phyloP scores from a whole-genome alignment of 2,113 vertebrate species.

The Ibidorhyncha struthersii region DNA sequence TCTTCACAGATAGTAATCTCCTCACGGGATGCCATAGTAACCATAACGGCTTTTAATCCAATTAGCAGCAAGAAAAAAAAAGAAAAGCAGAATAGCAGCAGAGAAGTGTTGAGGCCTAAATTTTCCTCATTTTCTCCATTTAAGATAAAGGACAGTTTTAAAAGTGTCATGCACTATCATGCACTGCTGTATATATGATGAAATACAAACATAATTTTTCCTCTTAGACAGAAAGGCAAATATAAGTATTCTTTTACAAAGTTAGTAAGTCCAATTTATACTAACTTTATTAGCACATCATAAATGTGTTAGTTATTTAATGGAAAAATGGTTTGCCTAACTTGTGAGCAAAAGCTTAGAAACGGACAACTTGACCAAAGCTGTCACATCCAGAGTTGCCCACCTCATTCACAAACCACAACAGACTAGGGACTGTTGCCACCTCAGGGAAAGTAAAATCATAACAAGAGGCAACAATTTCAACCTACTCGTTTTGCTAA shows the following conservation, averaged over 20 bases:
- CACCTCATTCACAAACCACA: accelerated
- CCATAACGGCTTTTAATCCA: conserved; percentile 74
- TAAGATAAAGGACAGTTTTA: background rate
- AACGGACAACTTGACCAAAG: background rate
- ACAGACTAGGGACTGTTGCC: background rate
- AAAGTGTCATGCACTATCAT: background rate
- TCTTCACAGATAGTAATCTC: conserved; percentile 80
- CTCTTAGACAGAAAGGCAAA: background rate
- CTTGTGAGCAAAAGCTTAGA: background rate
- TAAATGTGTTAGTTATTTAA: background rate
- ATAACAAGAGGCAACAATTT: background rate
- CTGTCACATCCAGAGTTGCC: background rate
- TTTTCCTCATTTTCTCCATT: background rate
- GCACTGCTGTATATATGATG: background rate
- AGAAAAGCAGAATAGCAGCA: conserved; percentile 74
- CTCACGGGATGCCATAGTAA: conserved; percentile 77
- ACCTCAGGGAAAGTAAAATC: background rate
- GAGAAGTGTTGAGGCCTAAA: background rate
- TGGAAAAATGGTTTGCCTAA: background rate
- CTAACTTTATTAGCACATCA: background rate
- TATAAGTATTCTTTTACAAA: background rate
- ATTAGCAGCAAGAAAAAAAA: conserved; percentile 76
- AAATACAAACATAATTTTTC: background rate
- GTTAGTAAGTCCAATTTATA: background rate
- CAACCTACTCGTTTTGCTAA: background rate